Percentiles rank a stretch among this genome's conserved stretches.
Evolutionary conservation across 2,113 vertebrate genomes (phyloP).

Genomic region (Malurus elegans): DNA sequence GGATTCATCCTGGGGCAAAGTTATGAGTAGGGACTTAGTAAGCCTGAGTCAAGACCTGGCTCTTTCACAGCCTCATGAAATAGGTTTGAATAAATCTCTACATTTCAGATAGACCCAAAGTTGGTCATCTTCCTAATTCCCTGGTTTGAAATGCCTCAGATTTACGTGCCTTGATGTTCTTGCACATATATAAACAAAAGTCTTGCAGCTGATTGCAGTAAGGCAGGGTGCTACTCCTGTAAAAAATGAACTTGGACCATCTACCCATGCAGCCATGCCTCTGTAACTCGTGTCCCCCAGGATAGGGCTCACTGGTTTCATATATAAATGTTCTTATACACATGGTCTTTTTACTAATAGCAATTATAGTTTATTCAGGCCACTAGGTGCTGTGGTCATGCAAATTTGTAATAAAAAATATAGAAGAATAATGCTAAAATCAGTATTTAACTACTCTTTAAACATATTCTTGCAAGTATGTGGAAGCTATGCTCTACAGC

Average conservation of each 20-base stretch:
- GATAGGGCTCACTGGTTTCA: not conserved
- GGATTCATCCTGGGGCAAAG: not conserved
- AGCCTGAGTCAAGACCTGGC: not conserved
- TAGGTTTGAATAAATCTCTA: not conserved
- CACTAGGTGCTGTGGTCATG: not conserved
- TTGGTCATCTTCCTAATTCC: not conserved
- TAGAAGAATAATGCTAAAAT: not conserved
- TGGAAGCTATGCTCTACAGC: not conserved
- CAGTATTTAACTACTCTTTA: not conserved
- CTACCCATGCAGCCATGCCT: not conserved
- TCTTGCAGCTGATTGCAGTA: not conserved
- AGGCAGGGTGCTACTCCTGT: not conserved
- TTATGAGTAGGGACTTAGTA: not conserved
- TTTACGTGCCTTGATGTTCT: accelerated
- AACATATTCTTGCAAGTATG: not conserved
- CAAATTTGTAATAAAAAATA: not conserved
- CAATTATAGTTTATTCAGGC: not conserved
- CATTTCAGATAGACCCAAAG: not conserved
- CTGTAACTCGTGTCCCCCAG: not conserved
- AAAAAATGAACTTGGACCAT: not conserved
- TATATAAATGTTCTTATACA: not conserved
- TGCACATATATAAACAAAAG: not conserved
- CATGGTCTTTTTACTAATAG: not conserved
- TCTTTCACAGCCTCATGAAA: not conserved
- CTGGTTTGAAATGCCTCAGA: not conserved